Base-by-base conservation (phyloP, 2,113 vertebrate species). In the Nansenia antarctica region DNA sequence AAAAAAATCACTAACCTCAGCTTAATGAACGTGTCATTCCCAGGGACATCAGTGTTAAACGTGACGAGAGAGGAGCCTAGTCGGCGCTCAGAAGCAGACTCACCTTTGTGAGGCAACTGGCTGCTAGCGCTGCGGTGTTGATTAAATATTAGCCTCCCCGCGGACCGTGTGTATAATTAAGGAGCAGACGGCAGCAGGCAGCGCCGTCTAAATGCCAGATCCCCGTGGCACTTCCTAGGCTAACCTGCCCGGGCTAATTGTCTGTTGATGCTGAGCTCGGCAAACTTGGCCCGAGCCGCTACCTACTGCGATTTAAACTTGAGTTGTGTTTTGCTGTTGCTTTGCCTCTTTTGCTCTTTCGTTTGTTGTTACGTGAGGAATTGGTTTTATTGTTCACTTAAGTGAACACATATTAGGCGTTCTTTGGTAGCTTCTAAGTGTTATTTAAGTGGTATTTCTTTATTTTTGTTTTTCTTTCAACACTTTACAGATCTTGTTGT, bases 81-180 rank as follows among this genome's bases (percentile, higher is more conserved):
- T 31, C 69, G 60, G 32, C 27, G 12, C 18, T 68, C 42, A 7
- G 8, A 15, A 58, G 55, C 55, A 60, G 22, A 35, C 31, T 29
- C 32, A 63, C 60, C 65, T 74, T 69, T 52, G 2, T 61, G 82
- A n/a, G 82, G 76, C 76, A 68, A 80, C 12, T 42, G 70, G 49
- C 76, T 80, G 78, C 86, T 77, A 69, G 63, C 58, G n/a, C n/a
- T n/a, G n/a, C n/a, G n/a, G 81, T 82, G 83, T 81, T 85, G 70
- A 83, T 83, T 79, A 83, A 83, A 90, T 83, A 81, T 88, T 76
- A 80, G 79, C 72, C 77, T 85, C 84, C 88, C 88, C 58, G 81
- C 80, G 72, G 84, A 70, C 73, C 24, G 45, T 72, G 70, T 70
- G 82, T 84, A 87, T 91, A 90, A 92, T 90, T 86, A 88, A 74